Evolutionary conservation across 1,140 invertebrate species (phyloP).

Genomic region (Micrasema minimum): DNA sequence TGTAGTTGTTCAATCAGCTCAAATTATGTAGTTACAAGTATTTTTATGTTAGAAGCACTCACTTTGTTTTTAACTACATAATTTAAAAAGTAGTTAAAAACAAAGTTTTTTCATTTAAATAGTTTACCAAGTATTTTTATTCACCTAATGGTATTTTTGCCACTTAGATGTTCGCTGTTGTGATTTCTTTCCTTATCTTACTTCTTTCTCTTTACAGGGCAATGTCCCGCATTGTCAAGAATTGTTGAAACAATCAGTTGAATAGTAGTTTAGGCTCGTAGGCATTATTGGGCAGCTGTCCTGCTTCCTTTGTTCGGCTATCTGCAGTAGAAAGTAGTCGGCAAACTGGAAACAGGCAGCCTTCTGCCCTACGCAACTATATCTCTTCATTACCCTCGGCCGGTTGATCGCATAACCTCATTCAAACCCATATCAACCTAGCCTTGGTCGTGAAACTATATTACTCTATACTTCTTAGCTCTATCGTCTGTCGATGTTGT

Average conservation of each 20-base stretch:
- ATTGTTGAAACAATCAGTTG: constrained; percentile 53
- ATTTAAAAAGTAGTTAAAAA: too few species aligned
- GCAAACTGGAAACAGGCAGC: constrained; percentile 13
- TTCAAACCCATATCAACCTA: background rate
- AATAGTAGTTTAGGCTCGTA: constrained; percentile 47
- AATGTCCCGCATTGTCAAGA: constrained; percentile 50
- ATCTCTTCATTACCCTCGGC: constrained; percentile 39
- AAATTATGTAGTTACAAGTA: too few species aligned
- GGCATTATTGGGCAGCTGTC: constrained; percentile 42
- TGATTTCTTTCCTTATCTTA: constrained; percentile 51
- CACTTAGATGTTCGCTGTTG: constrained; percentile 50
- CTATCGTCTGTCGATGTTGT: constrained; percentile 50
- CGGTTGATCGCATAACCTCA: constrained; percentile 6
- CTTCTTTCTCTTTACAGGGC: constrained; percentile 47
- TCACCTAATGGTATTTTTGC: constrained; percentile 42
- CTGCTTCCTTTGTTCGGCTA: constrained; percentile 19
- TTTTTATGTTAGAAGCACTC: too few species aligned
- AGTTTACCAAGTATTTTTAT: background rate
- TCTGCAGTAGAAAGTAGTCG: background rate
- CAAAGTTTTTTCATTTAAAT: background rate
- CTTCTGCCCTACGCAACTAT: constrained; percentile 49
- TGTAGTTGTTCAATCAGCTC: too few species aligned
- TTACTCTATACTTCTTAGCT: constrained; percentile 49
- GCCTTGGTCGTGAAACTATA: constrained; percentile 39
- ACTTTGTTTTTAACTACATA: too few species aligned